Base-by-base conservation (phyloP, 2,888 invertebrate species). In the Oegoconia quadripuncta region DNA sequence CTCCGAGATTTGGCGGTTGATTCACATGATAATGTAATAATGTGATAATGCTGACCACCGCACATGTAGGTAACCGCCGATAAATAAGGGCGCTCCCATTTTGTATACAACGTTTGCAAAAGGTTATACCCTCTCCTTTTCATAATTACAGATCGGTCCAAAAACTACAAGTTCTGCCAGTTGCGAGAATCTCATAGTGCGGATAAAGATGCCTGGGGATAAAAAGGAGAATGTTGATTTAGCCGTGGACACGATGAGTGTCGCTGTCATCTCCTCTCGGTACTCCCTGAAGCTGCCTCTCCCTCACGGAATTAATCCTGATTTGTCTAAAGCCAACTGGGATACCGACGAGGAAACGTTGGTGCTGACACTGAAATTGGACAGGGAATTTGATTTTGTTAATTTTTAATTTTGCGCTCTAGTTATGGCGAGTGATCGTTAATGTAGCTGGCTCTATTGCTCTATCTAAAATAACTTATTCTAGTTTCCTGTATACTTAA, bases 161-260 rank as follows among this genome's bases (percentile, higher is more conserved):
- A 95, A 95, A 71, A 94, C 93, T 0, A 91, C 93, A 12, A 84
- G 91, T 1, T 92, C 95, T 0, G 90, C 95, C 2, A 95, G 96
- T 62, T 97, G 97, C 77, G 97, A 97, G 74, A 93, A 95, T 71
- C 91, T 97, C 77, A 88, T 95, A n/a, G 84, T 97, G 15, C 89
- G 90, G 42, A 89, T 97, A 11, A 83, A 91, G 54, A 81, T 97
- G 69, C 93, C 95, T 0, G 93, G 90, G 2, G 96, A 96, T 64
- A 90, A 89, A 43, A 90, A 90, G 29, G 91, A 93, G 50, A 93
- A 93, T 60, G 91, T 97, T 41, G 92, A 94, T 48, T 81, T 97
- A 29, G 90, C 92, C 44, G 92, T 93, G 3, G 88, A 89, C 9
- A 86, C 89, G 22, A 84, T 78, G 7, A 89, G 89, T 44, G 72